Evolutionary conservation across 2,113 vertebrate genomes (phyloP).

Genomic region (Equus quagga): DNA sequence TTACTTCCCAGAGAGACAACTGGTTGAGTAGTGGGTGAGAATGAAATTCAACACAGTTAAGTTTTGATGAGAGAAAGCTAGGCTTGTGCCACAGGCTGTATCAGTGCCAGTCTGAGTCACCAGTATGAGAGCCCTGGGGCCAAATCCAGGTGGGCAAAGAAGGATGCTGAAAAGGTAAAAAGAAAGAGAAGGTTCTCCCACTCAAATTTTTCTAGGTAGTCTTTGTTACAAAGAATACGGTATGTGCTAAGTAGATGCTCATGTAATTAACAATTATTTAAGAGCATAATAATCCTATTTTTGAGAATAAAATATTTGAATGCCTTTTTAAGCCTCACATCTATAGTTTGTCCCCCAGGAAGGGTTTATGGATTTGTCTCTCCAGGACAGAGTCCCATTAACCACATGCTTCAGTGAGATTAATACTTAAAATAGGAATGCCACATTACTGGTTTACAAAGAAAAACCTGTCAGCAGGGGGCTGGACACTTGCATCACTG

Average conservation of each 20-base stretch:
- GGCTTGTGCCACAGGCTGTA: not conserved
- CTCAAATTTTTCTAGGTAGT: not conserved
- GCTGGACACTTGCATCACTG: not conserved
- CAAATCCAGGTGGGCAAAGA: not conserved
- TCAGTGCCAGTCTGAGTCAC: not conserved
- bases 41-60: constrained; percentile 24
- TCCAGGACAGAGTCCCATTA: not conserved
- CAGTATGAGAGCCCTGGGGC: not conserved
- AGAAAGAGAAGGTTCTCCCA: not conserved
- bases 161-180: not conserved
- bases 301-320: constrained; percentile 1
- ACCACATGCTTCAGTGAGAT: not conserved
- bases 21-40: not conserved
- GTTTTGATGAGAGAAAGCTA: constrained; percentile 33
- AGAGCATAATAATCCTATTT: constrained; percentile 42
- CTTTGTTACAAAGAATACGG: not conserved
- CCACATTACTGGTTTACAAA: constrained; percentile 31
- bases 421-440: not conserved
- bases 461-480: not conserved
- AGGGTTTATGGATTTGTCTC: not conserved
- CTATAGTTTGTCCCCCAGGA: not conserved
- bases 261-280: constrained; percentile 29
- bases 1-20: constrained; percentile 22
- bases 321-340: not conserved
- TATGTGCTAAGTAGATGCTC: not conserved